Percentiles rank a stretch among this genome's conserved stretches.
These are phyloP conservation scores for Gallinago media DNA, from an alignment of 2,113 vertebrate genomes.

Conservation along the genomic window DNA sequence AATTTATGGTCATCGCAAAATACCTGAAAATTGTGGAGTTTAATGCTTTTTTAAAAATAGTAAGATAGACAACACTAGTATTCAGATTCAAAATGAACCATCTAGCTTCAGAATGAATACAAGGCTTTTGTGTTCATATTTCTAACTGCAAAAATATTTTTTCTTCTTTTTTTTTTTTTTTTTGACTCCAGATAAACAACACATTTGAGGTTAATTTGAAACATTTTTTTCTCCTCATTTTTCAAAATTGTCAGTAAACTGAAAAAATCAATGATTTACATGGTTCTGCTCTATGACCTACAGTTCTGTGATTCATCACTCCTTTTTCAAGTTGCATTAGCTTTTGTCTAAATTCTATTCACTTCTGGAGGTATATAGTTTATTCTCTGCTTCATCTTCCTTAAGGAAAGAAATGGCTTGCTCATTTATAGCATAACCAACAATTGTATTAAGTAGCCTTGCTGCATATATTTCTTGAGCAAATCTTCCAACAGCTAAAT, in stretches of 20 bases:
- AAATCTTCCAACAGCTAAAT: neutral
- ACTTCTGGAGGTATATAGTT: neutral
- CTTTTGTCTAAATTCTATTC: neutral
- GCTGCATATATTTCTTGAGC: neutral
- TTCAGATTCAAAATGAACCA: neutral
- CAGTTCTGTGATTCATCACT: conserved; percentile 12
- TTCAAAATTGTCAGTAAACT: neutral
- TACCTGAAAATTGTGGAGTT: neutral
- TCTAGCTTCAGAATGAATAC: neutral
- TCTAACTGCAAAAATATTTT: neutral
- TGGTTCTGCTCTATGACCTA: neutral
- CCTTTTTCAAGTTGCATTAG: neutral
- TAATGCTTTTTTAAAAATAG: neutral
- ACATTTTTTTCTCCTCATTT: neutral
- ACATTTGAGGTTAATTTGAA: neutral
- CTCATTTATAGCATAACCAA: neutral
- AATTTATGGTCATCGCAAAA: neutral
- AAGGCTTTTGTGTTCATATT: neutral
- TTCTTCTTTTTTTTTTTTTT: neutral
- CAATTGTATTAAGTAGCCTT: neutral
- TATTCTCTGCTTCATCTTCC: neutral
- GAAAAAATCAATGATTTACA: neutral
- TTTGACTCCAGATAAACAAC: neutral
- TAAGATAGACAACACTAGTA: neutral
- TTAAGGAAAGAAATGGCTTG: neutral